Conservation (phyloP, 2,797 vertebrate genomes). For the Enteromius thamalakanensis region DNA sequence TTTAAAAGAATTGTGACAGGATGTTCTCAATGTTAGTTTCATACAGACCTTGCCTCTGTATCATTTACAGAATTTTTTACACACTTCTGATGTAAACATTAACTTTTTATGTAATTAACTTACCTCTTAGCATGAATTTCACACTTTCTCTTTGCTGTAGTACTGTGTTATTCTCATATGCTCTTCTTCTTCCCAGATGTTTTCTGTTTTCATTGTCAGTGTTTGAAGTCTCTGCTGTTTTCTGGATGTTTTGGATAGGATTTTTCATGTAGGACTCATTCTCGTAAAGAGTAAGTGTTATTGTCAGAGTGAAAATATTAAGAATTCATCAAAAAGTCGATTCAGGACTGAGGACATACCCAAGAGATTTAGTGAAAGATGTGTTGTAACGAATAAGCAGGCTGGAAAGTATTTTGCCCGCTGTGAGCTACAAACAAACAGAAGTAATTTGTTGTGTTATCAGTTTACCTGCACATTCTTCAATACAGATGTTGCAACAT, state of each 20-base stretch:
- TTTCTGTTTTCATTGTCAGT: constrained; percentile 5
- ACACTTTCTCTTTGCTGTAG: not conserved
- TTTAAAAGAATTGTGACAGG: not conserved
- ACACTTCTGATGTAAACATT: not conserved
- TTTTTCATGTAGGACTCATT: constrained; percentile 12
- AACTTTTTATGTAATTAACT: not conserved
- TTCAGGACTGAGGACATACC: not conserved
- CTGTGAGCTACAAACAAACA: constrained; percentile 32
- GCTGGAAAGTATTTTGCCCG: constrained; percentile 1
- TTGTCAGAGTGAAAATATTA: constrained; percentile 8
- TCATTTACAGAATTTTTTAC: not conserved
- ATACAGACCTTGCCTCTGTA: not conserved
- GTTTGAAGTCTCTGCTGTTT: constrained; percentile 35
- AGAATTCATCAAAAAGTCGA: not conserved
- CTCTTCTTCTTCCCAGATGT: constrained; percentile 17
- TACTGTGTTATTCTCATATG: constrained; percentile 9
- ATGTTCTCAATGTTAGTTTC: not conserved
- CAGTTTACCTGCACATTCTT: not conserved
- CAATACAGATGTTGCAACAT: constrained; percentile 4
- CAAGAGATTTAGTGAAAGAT: not conserved
- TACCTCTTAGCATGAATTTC: not conserved
- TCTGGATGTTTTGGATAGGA: constrained; percentile 17
- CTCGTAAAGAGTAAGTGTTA: constrained; percentile 21
- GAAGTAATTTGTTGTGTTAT: not conserved
- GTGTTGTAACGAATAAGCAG: not conserved